These are phyloP conservation scores for Fragariocoptes setiger DNA, from an alignment of 1,140 invertebrate genomes.

Conservation along the genomic window DNA sequence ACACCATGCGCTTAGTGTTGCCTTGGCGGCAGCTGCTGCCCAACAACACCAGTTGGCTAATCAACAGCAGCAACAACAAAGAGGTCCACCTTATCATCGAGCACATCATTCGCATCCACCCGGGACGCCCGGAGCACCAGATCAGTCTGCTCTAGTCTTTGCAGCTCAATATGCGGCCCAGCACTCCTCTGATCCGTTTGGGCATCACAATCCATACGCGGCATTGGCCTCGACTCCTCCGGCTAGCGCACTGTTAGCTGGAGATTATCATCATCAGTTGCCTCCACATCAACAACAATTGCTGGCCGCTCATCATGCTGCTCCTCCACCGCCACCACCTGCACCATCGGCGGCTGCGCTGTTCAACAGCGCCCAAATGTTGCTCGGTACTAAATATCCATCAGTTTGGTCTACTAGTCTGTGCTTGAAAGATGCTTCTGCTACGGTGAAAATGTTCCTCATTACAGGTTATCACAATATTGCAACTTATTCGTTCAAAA, in stretches of 20 bases:
- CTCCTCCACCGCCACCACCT: slow-evolving; percentile 25
- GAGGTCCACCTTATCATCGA: neutral
- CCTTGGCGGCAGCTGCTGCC: no score
- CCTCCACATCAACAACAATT: neutral
- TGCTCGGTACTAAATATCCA: slow-evolving; percentile 50
- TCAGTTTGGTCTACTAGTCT: slow-evolving; percentile 85
- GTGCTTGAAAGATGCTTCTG: slow-evolving; percentile 76
- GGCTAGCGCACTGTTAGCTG: neutral
- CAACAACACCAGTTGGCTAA: neutral
- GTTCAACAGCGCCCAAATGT: slow-evolving; percentile 35
- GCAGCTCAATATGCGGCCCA: no score
- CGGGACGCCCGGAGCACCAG: no score
- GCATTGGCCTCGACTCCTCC: neutral
- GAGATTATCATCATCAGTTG: neutral
- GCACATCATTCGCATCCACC: neutral
- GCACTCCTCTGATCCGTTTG: no score
- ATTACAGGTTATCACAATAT: slow-evolving; percentile 66
- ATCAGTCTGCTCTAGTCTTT: no score
- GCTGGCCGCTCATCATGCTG: slow-evolving; percentile 11
- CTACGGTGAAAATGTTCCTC: slow-evolving; percentile 89
- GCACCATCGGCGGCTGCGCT: slow-evolving; percentile 38
- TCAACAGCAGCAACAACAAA: neutral
- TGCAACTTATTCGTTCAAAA: slow-evolving; percentile 43
- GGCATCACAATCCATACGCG: no score
- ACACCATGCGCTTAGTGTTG: slow-evolving; percentile 12